Evolutionary conservation across 1,140 invertebrate species (phyloP).

Genomic region (Magallana gigas): DNA sequence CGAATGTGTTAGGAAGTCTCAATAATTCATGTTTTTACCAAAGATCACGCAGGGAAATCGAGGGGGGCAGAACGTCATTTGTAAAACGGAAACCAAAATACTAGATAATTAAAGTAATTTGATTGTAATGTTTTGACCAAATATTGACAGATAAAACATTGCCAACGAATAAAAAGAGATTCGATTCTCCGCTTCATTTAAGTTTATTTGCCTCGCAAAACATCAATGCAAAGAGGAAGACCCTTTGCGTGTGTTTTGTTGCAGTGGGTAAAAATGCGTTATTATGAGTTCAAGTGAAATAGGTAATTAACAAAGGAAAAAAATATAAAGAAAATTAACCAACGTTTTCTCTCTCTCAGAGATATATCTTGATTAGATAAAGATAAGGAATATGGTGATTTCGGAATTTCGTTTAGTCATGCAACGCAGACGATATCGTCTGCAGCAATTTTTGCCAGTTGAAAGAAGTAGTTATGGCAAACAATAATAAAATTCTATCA

Average conservation of each 20-base stretch:
- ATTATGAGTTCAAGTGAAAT: background rate
- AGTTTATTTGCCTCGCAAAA: background rate
- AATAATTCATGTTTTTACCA: constrained; percentile 13
- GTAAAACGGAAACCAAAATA: background rate
- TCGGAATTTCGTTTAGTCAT: constrained; percentile 31
- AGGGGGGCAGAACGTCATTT: background rate
- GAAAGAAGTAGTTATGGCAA: constrained; percentile 19
- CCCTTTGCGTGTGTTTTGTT: constrained; percentile 9
- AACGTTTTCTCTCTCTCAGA: background rate
- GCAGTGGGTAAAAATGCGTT: background rate
- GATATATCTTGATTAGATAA: constrained; percentile 32
- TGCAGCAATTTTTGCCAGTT: constrained; percentile 1
- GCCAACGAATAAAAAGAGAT: background rate
- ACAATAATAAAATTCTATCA: constrained; percentile 30
- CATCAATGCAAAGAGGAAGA: constrained; percentile 14
- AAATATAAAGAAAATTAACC: background rate
- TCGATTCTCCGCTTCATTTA: constrained; percentile 10
- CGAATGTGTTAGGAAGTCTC: background rate
- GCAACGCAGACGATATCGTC: constrained; percentile 3
- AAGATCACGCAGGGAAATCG: background rate
- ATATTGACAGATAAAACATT: constrained; percentile 11
- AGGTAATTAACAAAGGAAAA: constrained; percentile 18
- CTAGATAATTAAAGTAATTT: background rate
- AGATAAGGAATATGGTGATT: constrained; percentile 13
- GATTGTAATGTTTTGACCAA: constrained; percentile 25